Base-by-base conservation (phyloP, 2,888 invertebrate species). In the Drosophila testacea region DNA sequence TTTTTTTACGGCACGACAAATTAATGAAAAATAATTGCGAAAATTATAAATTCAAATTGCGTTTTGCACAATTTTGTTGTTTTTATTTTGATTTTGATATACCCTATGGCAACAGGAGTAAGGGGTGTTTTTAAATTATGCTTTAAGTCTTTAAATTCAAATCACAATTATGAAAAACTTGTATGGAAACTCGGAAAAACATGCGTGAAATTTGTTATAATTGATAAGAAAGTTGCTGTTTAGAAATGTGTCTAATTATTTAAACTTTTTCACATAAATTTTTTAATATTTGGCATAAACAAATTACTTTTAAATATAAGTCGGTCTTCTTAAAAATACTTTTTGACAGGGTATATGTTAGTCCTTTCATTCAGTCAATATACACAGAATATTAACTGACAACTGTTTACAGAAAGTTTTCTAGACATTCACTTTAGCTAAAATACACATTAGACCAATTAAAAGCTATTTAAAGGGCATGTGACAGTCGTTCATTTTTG, bases 11-110 rank as follows among this genome's bases (percentile, higher is more conserved):
- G 74, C 73, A 48, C 57, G 56, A 61, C 73, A 84, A 84, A 86
- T 83, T 81, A 86, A 87, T 83, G 85, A 75, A 68, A 82, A 68
- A 88, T 84, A 84, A 84, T 88, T 84, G 88, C 85, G 70, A 84
- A 85, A 85, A 84, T 84, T 88, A 84, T 77, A 84, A 85, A 84
- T 84, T 84, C 88, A 84, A 84, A 88, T 84, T 77, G 72, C 75
- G 81, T 85, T 77, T 68, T 78, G 60, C 52, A 39, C 57, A 69
- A 48, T 65, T 66, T 60, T 63, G 63, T 55, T 50, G 38, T 39
- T 16, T 13, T 38, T 41, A 6, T 28, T 38, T 11, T 22, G 6
- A 11, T 38, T 22, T 22, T 2, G 22, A 7, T 38, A 65, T 76
- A 77, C 73, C 59, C 67, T 72, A 32, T 54, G n/a, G 11, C 6